Percentiles rank a stretch among this genome's conserved stretches.
phyloP scores from a whole-genome alignment of 2,797 vertebrate species.

The Xenopus petersii region DNA sequence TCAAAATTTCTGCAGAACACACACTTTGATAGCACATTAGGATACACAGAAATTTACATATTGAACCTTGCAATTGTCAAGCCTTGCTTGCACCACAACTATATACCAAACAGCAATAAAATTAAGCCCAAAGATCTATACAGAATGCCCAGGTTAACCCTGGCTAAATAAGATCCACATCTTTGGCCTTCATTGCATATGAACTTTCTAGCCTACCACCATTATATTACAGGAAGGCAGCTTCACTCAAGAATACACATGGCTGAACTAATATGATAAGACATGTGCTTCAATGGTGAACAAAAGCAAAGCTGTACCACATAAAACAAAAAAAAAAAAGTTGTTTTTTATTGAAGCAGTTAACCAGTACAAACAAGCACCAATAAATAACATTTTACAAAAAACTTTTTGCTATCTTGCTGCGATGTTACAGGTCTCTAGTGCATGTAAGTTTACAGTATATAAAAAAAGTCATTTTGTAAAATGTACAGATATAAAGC shows the following conservation, averaged over 20 bases:
- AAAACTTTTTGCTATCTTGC: constrained; percentile 61
- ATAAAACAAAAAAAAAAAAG: constrained; percentile 38
- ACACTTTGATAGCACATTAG: constrained; percentile 44
- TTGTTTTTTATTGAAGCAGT: constrained; percentile 46
- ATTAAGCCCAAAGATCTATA: constrained; percentile 56
- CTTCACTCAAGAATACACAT: constrained; percentile 42
- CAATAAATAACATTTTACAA: constrained; percentile 86
- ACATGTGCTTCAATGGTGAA: constrained; percentile 66
- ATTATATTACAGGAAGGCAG: constrained; percentile 46
- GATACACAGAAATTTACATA: constrained; percentile 49
- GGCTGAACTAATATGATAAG: constrained; percentile 31
- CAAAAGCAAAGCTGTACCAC: constrained; percentile 46
- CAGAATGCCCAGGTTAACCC: constrained; percentile 69
- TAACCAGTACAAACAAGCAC: constrained; percentile 64
- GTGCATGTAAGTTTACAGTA: constrained; percentile 70
- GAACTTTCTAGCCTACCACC: constrained; percentile 72
- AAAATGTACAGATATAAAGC: constrained; percentile 72
- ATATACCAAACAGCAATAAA: constrained; percentile 48
- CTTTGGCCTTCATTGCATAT: constrained; percentile 82
- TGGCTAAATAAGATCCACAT: constrained; percentile 76
- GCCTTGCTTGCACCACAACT: constrained; percentile 67
- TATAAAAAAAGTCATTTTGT: constrained; percentile 64
- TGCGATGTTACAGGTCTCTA: constrained; percentile 76
- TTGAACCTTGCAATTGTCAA: constrained; percentile 42
- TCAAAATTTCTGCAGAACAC: constrained; percentile 41